Conservation (phyloP, 2,888 invertebrate species). For the Ectemnius continuus region DNA sequence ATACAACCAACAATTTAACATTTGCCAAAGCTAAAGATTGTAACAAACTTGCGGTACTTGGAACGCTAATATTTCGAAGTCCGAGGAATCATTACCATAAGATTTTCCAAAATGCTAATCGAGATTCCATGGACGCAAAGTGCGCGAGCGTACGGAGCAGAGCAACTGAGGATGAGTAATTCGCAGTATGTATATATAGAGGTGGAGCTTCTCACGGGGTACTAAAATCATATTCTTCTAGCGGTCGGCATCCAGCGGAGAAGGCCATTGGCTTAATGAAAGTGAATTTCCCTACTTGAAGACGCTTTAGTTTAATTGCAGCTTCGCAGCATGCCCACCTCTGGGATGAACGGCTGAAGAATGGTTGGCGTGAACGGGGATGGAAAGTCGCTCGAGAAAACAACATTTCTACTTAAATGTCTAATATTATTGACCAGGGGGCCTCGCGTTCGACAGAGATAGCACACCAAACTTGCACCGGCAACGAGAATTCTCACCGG, state of each 20-base stretch:
- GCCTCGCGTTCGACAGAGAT: not conserved
- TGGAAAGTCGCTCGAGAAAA: conserved; percentile 31
- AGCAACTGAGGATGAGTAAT: not conserved
- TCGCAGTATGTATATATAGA: conserved; percentile 15
- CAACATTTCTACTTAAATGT: conserved; percentile 16
- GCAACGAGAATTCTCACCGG: conserved; percentile 4
- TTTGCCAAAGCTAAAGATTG: no score
- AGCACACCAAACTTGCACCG: not conserved
- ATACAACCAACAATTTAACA: no score
- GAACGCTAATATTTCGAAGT: no score
- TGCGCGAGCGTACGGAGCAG: not conserved
- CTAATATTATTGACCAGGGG: conserved; percentile 2
- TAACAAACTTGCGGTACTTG: no score
- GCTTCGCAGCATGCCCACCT: conserved; percentile 13
- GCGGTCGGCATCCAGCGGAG: conserved; percentile 3
- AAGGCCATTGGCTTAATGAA: conserved; percentile 48
- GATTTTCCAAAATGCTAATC: not conserved
- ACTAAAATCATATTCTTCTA: conserved; percentile 5
- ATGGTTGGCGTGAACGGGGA: conserved; percentile 8
- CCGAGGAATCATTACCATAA: not conserved
- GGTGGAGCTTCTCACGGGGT: not conserved
- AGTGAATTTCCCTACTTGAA: conserved; percentile 48
- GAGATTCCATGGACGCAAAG: not conserved
- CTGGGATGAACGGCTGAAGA: not conserved
- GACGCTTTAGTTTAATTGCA: conserved; percentile 37